Conservation (phyloP, 2,797 vertebrate genomes). For the Acridotheres tristis region DNA sequence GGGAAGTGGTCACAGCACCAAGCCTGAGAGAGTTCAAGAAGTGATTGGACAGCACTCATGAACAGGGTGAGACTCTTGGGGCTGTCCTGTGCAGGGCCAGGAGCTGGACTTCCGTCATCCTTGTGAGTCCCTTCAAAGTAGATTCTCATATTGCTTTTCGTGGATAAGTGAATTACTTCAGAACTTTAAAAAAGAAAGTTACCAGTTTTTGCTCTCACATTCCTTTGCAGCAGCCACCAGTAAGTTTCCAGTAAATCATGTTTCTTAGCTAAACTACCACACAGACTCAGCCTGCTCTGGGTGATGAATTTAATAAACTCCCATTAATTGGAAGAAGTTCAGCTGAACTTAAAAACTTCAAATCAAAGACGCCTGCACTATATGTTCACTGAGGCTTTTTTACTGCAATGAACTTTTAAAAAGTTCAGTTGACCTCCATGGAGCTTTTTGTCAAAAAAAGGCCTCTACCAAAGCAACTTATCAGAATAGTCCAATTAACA, state of each 20-base stretch:
- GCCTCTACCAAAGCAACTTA: not conserved
- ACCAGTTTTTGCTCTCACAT: not conserved
- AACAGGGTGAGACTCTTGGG: not conserved
- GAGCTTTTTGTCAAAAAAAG: not conserved
- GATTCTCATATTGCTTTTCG: not conserved
- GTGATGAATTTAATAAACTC: not conserved
- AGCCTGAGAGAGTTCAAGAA: not conserved
- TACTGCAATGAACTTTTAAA: not conserved
- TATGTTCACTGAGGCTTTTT: not conserved
- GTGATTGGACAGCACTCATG: accelerated
- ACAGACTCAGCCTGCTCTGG: not conserved
- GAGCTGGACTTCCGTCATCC: not conserved
- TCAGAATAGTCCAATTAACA: not conserved
- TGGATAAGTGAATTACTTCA: not conserved
- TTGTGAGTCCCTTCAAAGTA: not conserved
- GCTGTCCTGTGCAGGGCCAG: not conserved
- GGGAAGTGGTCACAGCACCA: not conserved
- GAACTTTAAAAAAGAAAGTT: not conserved
- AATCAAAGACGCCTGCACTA: not conserved
- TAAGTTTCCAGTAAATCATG: not conserved
- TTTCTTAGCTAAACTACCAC: not conserved
- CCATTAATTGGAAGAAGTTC: not conserved
- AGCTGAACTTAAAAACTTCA: not conserved
- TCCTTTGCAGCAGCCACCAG: not conserved
- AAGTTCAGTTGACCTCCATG: not conserved